Conservation (phyloP, 2,797 vertebrate genomes). For the Myiotriccus ornatus region DNA sequence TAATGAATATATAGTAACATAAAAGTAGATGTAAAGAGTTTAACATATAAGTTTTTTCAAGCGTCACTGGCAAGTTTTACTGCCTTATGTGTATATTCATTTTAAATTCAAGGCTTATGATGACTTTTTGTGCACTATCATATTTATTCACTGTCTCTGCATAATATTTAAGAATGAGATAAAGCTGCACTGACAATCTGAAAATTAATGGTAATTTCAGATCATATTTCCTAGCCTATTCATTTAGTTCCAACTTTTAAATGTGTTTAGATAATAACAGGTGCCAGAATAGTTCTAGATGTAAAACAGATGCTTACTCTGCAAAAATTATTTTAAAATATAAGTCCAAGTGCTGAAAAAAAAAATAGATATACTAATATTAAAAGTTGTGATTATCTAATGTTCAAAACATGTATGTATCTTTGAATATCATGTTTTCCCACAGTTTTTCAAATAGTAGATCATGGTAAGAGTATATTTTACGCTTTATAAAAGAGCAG, state of each 20-base stretch:
- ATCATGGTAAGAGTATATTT: neutral
- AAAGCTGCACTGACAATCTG: neutral
- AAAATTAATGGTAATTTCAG: neutral
- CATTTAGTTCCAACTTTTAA: neutral
- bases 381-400: neutral
- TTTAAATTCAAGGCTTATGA: slow-evolving; percentile 23
- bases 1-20: slow-evolving; percentile 64
- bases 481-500: neutral
- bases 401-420: neutral
- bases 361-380: neutral
- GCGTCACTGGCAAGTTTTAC: slow-evolving; percentile 35
- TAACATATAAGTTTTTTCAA: slow-evolving; percentile 29
- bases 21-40: slow-evolving; percentile 55
- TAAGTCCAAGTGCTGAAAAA: neutral
- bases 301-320: neutral
- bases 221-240: neutral
- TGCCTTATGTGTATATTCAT: neutral
- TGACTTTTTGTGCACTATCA: neutral
- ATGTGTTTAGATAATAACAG: neutral
- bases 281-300: neutral
- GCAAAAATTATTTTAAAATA: neutral
- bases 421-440: neutral
- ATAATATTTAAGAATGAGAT: neutral
- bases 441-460: neutral
- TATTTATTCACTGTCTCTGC: neutral